Evolutionary conservation across 2,797 vertebrate genomes (phyloP).

Genomic region (Zenarchopterus dispar): DNA sequence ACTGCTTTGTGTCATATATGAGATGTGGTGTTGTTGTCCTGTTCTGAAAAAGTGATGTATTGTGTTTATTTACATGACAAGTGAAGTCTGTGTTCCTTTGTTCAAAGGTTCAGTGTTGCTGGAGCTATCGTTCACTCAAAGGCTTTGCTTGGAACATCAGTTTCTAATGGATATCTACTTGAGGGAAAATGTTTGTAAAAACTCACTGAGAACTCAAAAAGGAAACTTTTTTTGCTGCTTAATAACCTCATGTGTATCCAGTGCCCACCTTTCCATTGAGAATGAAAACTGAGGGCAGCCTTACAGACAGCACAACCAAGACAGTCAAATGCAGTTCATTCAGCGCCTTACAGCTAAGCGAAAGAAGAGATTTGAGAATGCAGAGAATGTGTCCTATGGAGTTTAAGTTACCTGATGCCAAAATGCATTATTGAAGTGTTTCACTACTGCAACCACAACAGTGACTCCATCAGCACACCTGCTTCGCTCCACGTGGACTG

Average conservation of each 20-base stretch:
- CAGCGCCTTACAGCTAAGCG: slow-evolving; percentile 75
- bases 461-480: slow-evolving; percentile 34
- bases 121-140: slow-evolving; percentile 58
- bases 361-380: slow-evolving; percentile 44
- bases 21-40: slow-evolving; percentile 73
- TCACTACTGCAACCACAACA: slow-evolving; percentile 34
- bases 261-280: slow-evolving; percentile 57
- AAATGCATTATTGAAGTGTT: slow-evolving; percentile 79
- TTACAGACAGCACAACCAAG: slow-evolving; percentile 64
- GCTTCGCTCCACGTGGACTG: slow-evolving; percentile 26
- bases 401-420: slow-evolving; percentile 68
- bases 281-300: slow-evolving; percentile 68
- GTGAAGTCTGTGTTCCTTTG: slow-evolving; percentile 72
- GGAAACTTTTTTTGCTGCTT: slow-evolving; percentile 58
- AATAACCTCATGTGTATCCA: slow-evolving; percentile 48
- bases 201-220: slow-evolving; percentile 28
- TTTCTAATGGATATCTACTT: slow-evolving; percentile 37
- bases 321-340: slow-evolving; percentile 68
- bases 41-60: slow-evolving; percentile 72
- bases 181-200: slow-evolving; percentile 35
- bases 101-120: slow-evolving; percentile 65
- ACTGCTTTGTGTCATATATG: slow-evolving; percentile 56
- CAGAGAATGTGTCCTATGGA: slow-evolving; percentile 66
- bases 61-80: slow-evolving; percentile 72
- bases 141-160: slow-evolving; percentile 39